These are phyloP conservation scores for Callimorpha dominula DNA, from an alignment of 2,888 invertebrate species.

Conservation along the genomic window DNA sequence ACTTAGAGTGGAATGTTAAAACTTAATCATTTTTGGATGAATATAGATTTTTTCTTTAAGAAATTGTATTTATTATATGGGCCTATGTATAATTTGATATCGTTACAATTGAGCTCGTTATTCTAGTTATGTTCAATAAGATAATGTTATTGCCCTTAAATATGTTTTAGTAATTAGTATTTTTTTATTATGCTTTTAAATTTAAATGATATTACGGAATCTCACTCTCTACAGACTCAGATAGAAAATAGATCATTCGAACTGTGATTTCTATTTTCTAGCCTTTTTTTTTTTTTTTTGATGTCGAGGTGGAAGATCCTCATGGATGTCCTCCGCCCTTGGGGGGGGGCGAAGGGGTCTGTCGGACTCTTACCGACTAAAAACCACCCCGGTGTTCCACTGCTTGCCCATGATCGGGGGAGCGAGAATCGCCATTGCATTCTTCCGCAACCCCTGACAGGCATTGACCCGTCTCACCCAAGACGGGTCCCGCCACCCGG, in stretches of 20 bases:
- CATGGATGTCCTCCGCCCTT: too few relatives aligned
- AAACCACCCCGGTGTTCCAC: too few relatives aligned
- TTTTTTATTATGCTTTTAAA: too few relatives aligned
- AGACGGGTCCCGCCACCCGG: too few relatives aligned
- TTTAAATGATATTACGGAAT: background rate
- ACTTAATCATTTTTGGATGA: background rate
- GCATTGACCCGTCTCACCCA: too few relatives aligned
- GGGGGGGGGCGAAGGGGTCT: too few relatives aligned
- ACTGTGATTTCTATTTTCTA: background rate
- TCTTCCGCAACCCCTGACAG: too few relatives aligned
- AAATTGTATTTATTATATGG: background rate
- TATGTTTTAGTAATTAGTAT: background rate
- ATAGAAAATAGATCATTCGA: background rate
- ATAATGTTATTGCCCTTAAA: background rate
- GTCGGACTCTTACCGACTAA: too few relatives aligned
- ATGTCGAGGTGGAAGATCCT: too few relatives aligned
- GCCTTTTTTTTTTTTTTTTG: too few relatives aligned
- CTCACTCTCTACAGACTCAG: background rate
- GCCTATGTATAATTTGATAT: background rate
- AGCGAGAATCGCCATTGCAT: too few relatives aligned
- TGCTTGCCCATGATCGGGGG: too few relatives aligned
- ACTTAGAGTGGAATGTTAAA: constrained; percentile 6
- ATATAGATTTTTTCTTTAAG: constrained; percentile 1
- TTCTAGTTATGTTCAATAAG: background rate
- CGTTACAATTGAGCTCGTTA: background rate